A percentile compares a stretch with the other conserved stretches of the same genome.
Evolutionary conservation across 1,140 invertebrate species (phyloP).

Genomic region (Psilanteris sp.): DNA sequence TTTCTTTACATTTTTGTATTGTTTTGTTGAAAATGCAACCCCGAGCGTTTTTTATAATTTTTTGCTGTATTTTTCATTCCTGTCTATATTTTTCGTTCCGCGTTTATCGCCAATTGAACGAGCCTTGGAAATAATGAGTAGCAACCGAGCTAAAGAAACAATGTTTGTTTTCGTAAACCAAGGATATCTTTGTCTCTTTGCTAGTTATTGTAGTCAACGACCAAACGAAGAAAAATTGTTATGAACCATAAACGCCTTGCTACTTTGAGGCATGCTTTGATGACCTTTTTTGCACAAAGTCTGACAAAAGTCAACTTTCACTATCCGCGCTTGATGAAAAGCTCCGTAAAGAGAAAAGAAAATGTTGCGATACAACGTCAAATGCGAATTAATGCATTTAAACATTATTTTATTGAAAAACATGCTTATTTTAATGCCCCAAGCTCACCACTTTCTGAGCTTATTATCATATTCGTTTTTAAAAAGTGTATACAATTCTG

Average conservation of each 20-base stretch:
- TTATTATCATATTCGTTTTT: no score
- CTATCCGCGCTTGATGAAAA: slow-evolving; percentile 45
- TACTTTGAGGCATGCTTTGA: slow-evolving; percentile 54
- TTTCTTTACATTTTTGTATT: no score
- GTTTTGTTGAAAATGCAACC: slow-evolving; percentile 32
- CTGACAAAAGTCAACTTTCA: slow-evolving; percentile 52
- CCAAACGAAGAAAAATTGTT: slow-evolving; percentile 43
- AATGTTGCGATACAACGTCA: slow-evolving; percentile 20
- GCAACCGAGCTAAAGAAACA: slow-evolving; percentile 20
- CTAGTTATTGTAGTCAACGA: slow-evolving; percentile 23
- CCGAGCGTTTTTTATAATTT: slow-evolving; percentile 22
- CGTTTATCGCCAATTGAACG: slow-evolving; percentile 37
- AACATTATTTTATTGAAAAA: no score
- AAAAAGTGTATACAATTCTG: no score
- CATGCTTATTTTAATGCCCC: no score
- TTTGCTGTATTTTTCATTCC: slow-evolving; percentile 3
- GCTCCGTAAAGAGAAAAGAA: no score
- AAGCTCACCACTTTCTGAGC: no score
- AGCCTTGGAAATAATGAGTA: slow-evolving; percentile 58
- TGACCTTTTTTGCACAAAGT: slow-evolving; percentile 49
- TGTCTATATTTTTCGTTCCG: slow-evolving; percentile 25
- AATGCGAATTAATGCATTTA: slow-evolving; percentile 14
- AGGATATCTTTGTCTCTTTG: slow-evolving; percentile 52
- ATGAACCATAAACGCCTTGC: slow-evolving; percentile 52
- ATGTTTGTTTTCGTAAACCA: slow-evolving; percentile 57